Evolutionary conservation across 2,113 vertebrate genomes (phyloP).

Genomic region (Lanius ludovicianus): DNA sequence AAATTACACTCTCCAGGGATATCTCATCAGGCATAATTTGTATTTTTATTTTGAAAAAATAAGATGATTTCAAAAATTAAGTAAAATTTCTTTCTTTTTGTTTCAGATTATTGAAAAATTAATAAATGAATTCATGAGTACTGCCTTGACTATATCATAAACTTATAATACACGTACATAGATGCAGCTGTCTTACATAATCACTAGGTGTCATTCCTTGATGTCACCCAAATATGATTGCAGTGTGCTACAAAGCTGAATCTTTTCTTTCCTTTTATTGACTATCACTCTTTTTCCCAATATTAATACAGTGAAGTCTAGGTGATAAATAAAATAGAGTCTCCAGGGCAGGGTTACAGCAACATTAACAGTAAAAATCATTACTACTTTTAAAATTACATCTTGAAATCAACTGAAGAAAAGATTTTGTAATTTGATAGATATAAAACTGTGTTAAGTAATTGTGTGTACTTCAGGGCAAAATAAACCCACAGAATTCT

Average conservation of each 20-base stretch:
- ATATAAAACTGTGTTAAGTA: background rate
- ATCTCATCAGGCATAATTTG: background rate
- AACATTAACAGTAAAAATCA: background rate
- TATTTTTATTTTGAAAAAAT: background rate
- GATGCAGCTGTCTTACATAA: background rate
- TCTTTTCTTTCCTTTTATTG: background rate
- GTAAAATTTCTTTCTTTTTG: background rate
- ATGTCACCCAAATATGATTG: background rate
- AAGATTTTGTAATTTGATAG: background rate
- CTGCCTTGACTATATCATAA: background rate
- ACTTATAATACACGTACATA: fast-evolving
- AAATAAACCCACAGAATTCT: background rate
- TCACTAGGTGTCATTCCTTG: background rate
- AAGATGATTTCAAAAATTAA: fast-evolving
- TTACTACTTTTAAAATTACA: background rate
- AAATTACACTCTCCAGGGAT: background rate
- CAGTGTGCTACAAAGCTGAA: background rate
- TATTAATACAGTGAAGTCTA: background rate
- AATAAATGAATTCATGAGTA: background rate
- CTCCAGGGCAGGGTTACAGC: background rate
- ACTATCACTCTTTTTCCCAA: background rate
- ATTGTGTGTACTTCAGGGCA: background rate
- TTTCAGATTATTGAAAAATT: background rate
- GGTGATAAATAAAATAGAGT: background rate
- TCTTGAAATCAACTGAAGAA: background rate